phyloP scores from a whole-genome alignment of 1,140 invertebrate species.

The Drosophila leontia region DNA sequence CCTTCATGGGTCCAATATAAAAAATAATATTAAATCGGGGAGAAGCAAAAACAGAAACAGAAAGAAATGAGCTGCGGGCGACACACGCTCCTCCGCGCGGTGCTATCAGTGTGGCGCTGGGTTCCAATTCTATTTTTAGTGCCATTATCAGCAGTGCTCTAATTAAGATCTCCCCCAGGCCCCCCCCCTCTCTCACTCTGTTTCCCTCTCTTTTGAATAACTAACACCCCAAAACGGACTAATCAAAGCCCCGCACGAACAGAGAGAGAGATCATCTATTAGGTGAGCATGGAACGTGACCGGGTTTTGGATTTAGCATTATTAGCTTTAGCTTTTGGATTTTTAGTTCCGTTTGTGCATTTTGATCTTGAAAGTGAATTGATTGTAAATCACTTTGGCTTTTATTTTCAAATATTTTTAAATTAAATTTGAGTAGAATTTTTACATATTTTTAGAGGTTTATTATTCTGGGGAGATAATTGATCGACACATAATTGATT shows the following conservation, averaged over 20 bases:
- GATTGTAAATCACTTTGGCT: neutral
- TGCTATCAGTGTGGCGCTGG: slow-evolving; percentile 67
- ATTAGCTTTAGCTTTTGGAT: slow-evolving; percentile 4
- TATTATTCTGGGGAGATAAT: too few relatives aligned
- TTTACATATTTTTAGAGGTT: neutral
- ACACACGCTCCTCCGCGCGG: slow-evolving; percentile 36
- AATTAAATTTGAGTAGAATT: neutral
- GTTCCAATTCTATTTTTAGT: slow-evolving; percentile 64
- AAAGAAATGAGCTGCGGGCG: slow-evolving; percentile 34
- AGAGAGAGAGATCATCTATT: slow-evolving; percentile 38
- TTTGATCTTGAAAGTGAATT: slow-evolving; percentile 36
- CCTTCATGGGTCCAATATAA: slow-evolving; percentile 37
- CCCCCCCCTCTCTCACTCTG: slow-evolving; percentile 58
- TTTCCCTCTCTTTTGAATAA: slow-evolving; percentile 53
- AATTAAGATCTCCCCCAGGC: slow-evolving; percentile 76
- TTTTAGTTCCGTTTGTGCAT: slow-evolving; percentile 4
- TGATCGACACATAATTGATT: too few relatives aligned
- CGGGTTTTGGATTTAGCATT: slow-evolving; percentile 9
- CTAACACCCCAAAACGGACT: slow-evolving; percentile 46
- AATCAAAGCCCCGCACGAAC: slow-evolving; percentile 58
- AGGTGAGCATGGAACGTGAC: slow-evolving; percentile 27
- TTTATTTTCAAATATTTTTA: neutral
- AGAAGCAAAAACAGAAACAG: slow-evolving; percentile 23
- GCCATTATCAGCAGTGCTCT: slow-evolving; percentile 75
- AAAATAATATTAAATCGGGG: slow-evolving; percentile 3